These are phyloP conservation scores for Oxystoma pomonae DNA, from an alignment of 2,888 invertebrate genomes.

Conservation along the genomic window DNA sequence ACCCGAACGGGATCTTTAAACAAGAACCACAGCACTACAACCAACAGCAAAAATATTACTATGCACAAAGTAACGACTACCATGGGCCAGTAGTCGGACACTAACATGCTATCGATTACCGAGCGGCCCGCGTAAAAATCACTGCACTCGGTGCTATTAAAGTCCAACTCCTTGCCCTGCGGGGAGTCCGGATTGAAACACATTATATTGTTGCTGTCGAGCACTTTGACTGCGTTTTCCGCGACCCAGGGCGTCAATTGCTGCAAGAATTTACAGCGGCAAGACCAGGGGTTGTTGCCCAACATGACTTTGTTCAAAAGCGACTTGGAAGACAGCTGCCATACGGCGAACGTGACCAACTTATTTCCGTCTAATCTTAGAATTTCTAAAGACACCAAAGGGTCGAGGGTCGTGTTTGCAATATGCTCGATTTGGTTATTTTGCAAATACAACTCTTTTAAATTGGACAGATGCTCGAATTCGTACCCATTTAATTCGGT, in stretches of 20 bases:
- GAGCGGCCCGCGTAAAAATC: slow-evolving; percentile 81
- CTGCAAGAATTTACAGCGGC: slow-evolving; percentile 84
- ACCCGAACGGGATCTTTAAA: slow-evolving; percentile 82
- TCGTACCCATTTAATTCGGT: slow-evolving; percentile 77
- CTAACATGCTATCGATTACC: slow-evolving; percentile 76
- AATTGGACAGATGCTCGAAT: slow-evolving; percentile 73
- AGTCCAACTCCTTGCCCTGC: slow-evolving; percentile 74
- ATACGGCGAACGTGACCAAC: slow-evolving; percentile 73
- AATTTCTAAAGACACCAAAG: slow-evolving; percentile 72
- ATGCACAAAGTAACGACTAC: slow-evolving; percentile 76
- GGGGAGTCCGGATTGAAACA: slow-evolving; percentile 75
- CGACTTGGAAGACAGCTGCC: slow-evolving; percentile 66
- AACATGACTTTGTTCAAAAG: slow-evolving; percentile 71
- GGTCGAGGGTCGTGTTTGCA: slow-evolving; percentile 73
- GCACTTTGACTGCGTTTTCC: slow-evolving; percentile 74
- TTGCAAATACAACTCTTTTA: slow-evolving; percentile 81
- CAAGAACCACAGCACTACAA: slow-evolving; percentile 74
- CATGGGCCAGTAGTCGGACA: slow-evolving; percentile 80
- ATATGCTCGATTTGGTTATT: slow-evolving; percentile 78
- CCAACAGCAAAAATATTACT: slow-evolving; percentile 70
- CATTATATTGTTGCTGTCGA: slow-evolving; percentile 75
- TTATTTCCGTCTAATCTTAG: slow-evolving; percentile 82
- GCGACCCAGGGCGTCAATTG: slow-evolving; percentile 78
- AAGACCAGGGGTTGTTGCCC: slow-evolving; percentile 85
- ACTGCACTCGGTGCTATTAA: slow-evolving; percentile 82